Evolutionary conservation across 1,140 invertebrate genomes (phyloP), one percentile per base, ranked within the genome.

Genomic region (Heliconius congener): DNA sequence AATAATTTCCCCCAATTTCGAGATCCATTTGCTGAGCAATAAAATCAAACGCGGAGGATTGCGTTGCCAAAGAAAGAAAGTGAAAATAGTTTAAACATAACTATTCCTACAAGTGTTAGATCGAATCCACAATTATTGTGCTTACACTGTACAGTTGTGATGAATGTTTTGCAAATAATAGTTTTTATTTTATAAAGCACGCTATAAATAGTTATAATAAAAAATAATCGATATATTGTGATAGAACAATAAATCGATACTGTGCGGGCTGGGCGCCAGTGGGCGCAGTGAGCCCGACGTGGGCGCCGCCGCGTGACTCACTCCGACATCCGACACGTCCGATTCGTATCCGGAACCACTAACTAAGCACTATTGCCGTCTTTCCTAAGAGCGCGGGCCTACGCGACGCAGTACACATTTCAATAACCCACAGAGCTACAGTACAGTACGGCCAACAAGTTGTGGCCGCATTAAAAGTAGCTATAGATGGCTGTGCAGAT

Each of bases 341-440:
- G 90, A 91, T 91, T 85, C 89, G 91, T 94, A 94, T 93, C 93
- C 93, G 93, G 93, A 94, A 93, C 90, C 91, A 93, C 91, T 94
- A 93, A 93, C 90, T 91, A 91, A 87, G 86, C 34, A 37, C 85
- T 86, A 86, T 89, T 86, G 87, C 87, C 86, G 84, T 83, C 87
- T 84, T 85, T 85, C 90, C 88, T 90, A 90, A 90, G 79, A 85
- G 81, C 86, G 82, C 86, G 86, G 90, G 90, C 90, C 90, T 91
- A 90, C 88, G 87, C 90, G 87, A 90, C 87, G 86, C 84, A 84
- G 55, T 80, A 82, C 81, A 84, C 87, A 92, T 94, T 93, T 88
- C 84, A 91, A 92, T 91, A 89, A 85, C 84, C 77, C 70, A 80
- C 74, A 78, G 75, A 37, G 77, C 42, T 3, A 46, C 42, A 46